Conservation (phyloP, 1,140 invertebrate genomes). For the Ostrea denselamellosa region DNA sequence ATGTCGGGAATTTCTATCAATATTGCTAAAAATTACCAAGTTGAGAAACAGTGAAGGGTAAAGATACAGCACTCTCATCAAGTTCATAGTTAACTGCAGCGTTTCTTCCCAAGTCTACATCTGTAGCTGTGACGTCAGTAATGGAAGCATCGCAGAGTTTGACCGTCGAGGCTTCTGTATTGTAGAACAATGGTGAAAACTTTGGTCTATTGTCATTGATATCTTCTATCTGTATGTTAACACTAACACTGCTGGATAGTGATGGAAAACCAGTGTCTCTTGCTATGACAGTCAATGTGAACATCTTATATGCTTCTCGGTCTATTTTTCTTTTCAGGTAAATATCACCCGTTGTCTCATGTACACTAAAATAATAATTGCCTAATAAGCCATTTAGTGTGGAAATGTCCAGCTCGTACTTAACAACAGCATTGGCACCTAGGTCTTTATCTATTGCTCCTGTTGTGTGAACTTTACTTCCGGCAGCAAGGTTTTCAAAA, state of each 20-base stretch:
- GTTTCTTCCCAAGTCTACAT: constrained; percentile 51
- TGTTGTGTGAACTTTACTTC: constrained; percentile 90
- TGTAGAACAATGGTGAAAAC: constrained; percentile 75
- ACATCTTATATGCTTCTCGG: constrained; percentile 88
- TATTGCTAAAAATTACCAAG: neutral
- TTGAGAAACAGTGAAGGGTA: neutral
- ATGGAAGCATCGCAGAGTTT: constrained; percentile 73
- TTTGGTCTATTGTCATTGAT: constrained; percentile 82
- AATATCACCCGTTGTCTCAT: constrained; percentile 87
- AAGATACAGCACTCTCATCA: neutral
- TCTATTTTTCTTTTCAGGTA: constrained; percentile 85
- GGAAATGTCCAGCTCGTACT: constrained; percentile 81
- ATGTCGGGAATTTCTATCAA: no score
- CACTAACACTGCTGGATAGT: constrained; percentile 89
- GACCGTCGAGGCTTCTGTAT: constrained; percentile 48
- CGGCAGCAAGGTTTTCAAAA: constrained; percentile 92
- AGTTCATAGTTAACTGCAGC: neutral
- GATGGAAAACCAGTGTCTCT: constrained; percentile 93
- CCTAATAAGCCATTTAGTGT: constrained; percentile 64
- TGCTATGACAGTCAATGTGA: constrained; percentile 90
- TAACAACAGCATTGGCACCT: constrained; percentile 90
- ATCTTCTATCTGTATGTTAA: constrained; percentile 86
- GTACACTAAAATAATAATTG: constrained; percentile 84
- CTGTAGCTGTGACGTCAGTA: constrained; percentile 56
- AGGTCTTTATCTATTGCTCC: constrained; percentile 80